Base-by-base conservation (phyloP, 2,888 invertebrate genomes). In the Octonoba sinensis region DNA sequence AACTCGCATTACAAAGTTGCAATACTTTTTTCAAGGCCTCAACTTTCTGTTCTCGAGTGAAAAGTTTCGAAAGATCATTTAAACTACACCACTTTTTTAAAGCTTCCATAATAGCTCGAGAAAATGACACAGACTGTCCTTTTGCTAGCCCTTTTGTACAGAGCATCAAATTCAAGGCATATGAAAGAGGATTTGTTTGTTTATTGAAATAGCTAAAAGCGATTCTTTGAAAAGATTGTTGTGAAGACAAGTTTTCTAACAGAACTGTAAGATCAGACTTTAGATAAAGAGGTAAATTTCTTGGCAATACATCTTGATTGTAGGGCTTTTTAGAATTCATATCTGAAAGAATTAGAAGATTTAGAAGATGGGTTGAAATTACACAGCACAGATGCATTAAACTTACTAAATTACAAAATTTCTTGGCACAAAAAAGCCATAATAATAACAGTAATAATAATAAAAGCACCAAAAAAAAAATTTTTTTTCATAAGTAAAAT, bases 31-130 rank as follows among this genome's bases (percentile, higher is more conserved):
- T 16, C 12, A 76, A 46, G 16, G 69, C 69, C 20, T 62, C 44
- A 6, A 1, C 11, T 46, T 69, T 69, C 3, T 51, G 16, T 16
- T 54, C 59, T 24, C n/a, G 18, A 11, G 76, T 76, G 8, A 69
- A 8, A 1, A 59, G 24, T 12, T 6, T 0, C 11, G 69, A 76
- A 22, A 20, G 11, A 47, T 76, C 56, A 54, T 54, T 51, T 6
- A 18, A 8, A 6, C 15, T 11, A 24, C 64, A 73, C 64, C 64
- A 73, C 16, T 73, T 46, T 44, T 73, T 73, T 13, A 73, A 36
- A 20, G 56, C 51, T 44, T 73, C 73, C 16, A 73, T 51, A 51
- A 73, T 44, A 3, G 44, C 36, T 15, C 18, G 27, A 12, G 73
- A n/a, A 13, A 64, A 51, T 11, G 44, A 44, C 11, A n/a, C 1